These are phyloP conservation scores for Eupeodes luniger DNA, from an alignment of 2,888 invertebrate species.

Conservation along the genomic window DNA sequence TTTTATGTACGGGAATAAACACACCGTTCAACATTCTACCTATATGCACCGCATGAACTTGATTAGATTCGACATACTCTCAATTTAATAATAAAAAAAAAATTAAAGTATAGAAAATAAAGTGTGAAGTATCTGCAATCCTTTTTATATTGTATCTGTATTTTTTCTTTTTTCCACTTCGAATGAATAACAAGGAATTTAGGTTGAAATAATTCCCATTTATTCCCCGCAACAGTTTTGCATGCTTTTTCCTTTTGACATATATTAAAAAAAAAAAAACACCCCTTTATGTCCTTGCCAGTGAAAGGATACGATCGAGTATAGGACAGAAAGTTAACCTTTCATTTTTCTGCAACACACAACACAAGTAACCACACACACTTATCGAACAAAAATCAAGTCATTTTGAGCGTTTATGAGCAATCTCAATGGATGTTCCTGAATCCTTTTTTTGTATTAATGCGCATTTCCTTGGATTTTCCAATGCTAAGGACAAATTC, in stretches of 20 bases:
- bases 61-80: constrained; percentile 68
- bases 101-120: constrained; percentile 9
- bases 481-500: constrained; percentile 22
- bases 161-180: background rate
- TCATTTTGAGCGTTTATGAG: constrained; percentile 68
- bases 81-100: constrained; percentile 56
- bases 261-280: background rate
- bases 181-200: constrained; percentile 38
- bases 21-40: constrained; percentile 13
- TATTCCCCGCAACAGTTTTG: constrained; percentile 60
- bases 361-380: constrained; percentile 66
- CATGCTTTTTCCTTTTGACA: constrained; percentile 10
- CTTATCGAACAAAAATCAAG: constrained; percentile 71
- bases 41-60: constrained; percentile 58
- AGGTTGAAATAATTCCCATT: constrained; percentile 19
- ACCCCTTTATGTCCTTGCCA: constrained; percentile 49
- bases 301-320: background rate
- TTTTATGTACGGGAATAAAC: background rate
- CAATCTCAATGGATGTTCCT: constrained; percentile 60
- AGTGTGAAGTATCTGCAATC: constrained; percentile 66
- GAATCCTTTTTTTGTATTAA: constrained; percentile 34
- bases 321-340: constrained; percentile 58
- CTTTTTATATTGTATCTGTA: constrained; percentile 36
- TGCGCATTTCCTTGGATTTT: constrained; percentile 53
- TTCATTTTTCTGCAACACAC: constrained; percentile 18